Base-by-base conservation (phyloP, 1,140 invertebrate genomes). In the Macrocentrus cingulum region DNA sequence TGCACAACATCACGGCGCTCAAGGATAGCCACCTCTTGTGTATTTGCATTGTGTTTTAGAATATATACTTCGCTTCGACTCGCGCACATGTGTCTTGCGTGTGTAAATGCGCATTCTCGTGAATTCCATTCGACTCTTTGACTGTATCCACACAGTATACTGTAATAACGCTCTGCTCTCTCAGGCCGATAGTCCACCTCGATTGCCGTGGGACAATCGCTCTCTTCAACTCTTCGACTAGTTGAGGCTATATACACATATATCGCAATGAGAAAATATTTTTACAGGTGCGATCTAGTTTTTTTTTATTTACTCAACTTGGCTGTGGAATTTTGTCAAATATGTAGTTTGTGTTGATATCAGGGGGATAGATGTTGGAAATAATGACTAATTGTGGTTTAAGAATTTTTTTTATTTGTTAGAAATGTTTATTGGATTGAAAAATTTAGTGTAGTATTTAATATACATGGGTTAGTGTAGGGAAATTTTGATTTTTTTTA, bases 41-140 rank as follows among this genome's bases (percentile, higher is more conserved):
- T 71, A 68, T 66, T 69, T 70, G 55, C 61, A 70, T 69, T 66
- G 62, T 66, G 51, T 69, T 73, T 69, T 65, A 69, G 67, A 65
- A 65, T 34, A 48, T 16, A 52, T 18, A 57, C 58, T 50, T 36
- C 18, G 44, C 7, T 22, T n/a, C n/a, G 13, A 5, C 22, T 16
- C 13, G 13, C 1, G 11, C 48, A 8, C 19, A 25, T 45, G 25
- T 32, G n/a, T n/a, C n/a, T n/a, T n/a, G 25, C 25, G 9, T 29
- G 25, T 29, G 9, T 29, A 39, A 11, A 54, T 25, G 37, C 53
- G 16, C 32, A 48, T 56, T 29, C 23, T 55, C 20, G 18, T 44
- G 18, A 9, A 32, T 34, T 39, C 42, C 41, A n/a, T 16, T 22
- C 19, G 16, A 44, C 37, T 13, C 32, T 41, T 2, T 42, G 25